These are phyloP conservation scores for Linepithema humile DNA, from an alignment of 1,140 invertebrate genomes.

Conservation along the genomic window DNA sequence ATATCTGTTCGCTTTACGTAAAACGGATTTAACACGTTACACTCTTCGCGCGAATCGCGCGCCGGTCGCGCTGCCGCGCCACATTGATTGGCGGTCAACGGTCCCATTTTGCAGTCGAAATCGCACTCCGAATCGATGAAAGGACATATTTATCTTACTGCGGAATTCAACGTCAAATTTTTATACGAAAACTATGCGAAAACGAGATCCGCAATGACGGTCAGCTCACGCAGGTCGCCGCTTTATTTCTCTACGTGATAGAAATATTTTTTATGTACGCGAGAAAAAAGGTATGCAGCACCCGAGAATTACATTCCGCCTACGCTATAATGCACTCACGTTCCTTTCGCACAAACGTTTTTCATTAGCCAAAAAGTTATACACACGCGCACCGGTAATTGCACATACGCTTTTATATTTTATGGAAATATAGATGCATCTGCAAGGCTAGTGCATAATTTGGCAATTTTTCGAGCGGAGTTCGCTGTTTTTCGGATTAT, in stretches of 20 bases:
- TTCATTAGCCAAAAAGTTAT: conserved; percentile 5
- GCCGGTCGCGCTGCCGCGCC: not conserved
- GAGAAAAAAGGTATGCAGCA: not conserved
- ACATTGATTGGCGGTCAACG: not conserved
- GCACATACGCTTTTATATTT: not conserved
- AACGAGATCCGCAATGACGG: conserved; percentile 27
- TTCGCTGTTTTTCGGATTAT: not conserved
- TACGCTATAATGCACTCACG: not conserved
- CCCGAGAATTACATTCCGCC: conserved; percentile 2
- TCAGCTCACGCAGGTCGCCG: not conserved
- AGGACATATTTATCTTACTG: conserved; percentile 20
- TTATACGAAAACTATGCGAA: conserved; percentile 10
- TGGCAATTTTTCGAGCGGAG: conserved; percentile 18
- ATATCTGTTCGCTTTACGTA: not conserved
- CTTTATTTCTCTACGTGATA: not conserved
- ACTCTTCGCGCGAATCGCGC: not conserved
- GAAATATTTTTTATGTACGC: not conserved
- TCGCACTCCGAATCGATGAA: not conserved
- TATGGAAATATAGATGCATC: not conserved
- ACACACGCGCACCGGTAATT: not conserved
- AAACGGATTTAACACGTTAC: conserved; percentile 22
- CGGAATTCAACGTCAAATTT: conserved; percentile 31
- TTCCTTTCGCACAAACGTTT: conserved; percentile 4
- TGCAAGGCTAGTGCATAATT: conserved; percentile 10
- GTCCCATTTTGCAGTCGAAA: conserved; percentile 8